Base-by-base conservation (phyloP, 2,888 invertebrate species). In the Eristalis arbustorum region DNA sequence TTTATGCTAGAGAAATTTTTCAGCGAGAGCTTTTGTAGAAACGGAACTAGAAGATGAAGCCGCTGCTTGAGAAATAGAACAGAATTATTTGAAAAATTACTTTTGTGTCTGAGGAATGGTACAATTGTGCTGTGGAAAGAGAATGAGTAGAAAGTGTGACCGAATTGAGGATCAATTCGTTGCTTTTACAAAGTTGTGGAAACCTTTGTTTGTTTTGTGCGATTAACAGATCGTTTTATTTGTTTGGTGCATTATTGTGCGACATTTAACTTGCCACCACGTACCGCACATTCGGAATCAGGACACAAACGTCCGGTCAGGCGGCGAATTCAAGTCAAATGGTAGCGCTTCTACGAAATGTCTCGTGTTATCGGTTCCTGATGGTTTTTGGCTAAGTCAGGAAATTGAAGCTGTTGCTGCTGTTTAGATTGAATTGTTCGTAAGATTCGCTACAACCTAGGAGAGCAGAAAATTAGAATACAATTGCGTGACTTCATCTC, bases 21-120 rank as follows among this genome's bases (percentile, higher is more conserved):
- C 92, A 69, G 91, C 90, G 66, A 91, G 89, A 82, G 91, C 90
- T 89, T 91, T 92, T 84, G 91, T 90, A 40, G 92, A 93, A 89
- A 94, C 94, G 90, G 95, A 95, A 93, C 94, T 95, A 91, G 94
- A 93, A 90, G 94, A 94, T 91, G 94, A 94, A 78, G 89, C 88
- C 90, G 89, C 91, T 91, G 89, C 83, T 88, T 90, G 77, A 77
- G 88, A 90, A 79, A 71, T 64, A 56, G 59, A 31, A 57, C 42
- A 56, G 23, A 25, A 59, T 14, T 25, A 14, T 25, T 59, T 59
- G 2, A 59, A 25, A n/a, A 25, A 28, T 59, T 59, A 59, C 5
- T 59, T n/a, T 59, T 11, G 14, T 2, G n/a, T 14, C 13, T 14
- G n/a, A n/a, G n/a, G n/a, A n/a, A n/a, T n/a, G n/a, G n/a, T n/a